A percentile compares a stretch with the other conserved stretches of the same genome.
Evolutionary conservation across 1,140 invertebrate species (phyloP).

Genomic region (Parasteatoda tepidariorum): DNA sequence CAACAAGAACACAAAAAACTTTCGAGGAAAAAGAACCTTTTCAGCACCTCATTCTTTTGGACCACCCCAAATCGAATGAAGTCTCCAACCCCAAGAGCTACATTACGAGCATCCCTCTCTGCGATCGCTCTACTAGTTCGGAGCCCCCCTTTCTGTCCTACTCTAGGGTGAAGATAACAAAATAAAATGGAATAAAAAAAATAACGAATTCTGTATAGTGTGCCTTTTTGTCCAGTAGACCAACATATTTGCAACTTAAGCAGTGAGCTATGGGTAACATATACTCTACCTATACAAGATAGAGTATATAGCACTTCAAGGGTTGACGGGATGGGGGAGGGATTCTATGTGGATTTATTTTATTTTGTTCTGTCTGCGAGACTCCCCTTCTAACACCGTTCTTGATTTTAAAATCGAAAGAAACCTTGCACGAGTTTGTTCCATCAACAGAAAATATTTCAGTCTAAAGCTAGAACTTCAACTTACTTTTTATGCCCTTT

Average conservation of each 20-base stretch:
- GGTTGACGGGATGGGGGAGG: not conserved
- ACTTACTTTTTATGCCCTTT: too few relatives aligned
- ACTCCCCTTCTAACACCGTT: too few relatives aligned
- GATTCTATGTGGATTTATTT: not conserved
- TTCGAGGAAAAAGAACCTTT: slow-evolving; percentile 22
- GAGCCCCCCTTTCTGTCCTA: not conserved
- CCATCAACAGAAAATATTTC: too few relatives aligned
- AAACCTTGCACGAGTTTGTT: too few relatives aligned
- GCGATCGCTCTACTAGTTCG: not conserved
- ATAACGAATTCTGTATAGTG: slow-evolving; percentile 31
- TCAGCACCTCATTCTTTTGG: slow-evolving; percentile 53
- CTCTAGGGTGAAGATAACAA: not conserved
- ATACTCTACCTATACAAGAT: not conserved
- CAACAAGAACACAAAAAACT: not conserved
- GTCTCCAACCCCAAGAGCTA: slow-evolving; percentile 40
- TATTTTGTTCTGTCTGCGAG: not conserved
- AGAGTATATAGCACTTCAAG: not conserved
- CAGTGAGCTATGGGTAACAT: not conserved
- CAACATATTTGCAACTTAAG: slow-evolving; percentile 58
- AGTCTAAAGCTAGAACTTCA: too few relatives aligned
- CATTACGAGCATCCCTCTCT: slow-evolving; percentile 24
- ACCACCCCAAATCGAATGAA: slow-evolving; percentile 54
- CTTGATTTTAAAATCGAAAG: too few relatives aligned
- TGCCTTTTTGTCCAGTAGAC: slow-evolving; percentile 54
- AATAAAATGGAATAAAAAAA: slow-evolving; percentile 2